Conservation (phyloP, 2,113 vertebrate species). For the Proterorhinus semilunaris region DNA sequence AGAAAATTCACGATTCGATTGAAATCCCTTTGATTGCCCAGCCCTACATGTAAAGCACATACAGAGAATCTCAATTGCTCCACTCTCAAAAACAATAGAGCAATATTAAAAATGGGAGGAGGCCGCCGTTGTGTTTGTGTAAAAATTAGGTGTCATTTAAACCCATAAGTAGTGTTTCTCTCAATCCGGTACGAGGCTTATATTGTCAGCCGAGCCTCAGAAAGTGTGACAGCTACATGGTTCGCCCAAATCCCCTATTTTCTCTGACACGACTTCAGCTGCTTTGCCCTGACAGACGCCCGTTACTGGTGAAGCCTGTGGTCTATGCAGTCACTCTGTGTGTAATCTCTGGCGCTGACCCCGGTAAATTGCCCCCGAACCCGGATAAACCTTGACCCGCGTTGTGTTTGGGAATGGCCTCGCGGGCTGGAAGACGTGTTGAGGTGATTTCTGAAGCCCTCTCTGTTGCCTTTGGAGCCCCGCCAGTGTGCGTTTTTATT, state of each 20-base stretch:
- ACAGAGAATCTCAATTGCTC: too few relatives aligned
- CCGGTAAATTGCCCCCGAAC: slow-evolving; percentile 67
- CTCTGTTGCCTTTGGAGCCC: slow-evolving; percentile 68
- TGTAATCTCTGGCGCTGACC: slow-evolving; percentile 54
- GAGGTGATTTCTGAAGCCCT: slow-evolving; percentile 59
- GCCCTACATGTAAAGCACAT: too few relatives aligned
- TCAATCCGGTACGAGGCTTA: background rate
- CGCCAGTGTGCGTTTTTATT: slow-evolving; percentile 63
- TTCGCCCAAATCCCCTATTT: slow-evolving; percentile 17
- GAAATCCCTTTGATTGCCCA: too few relatives aligned
- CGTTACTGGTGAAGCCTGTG: slow-evolving; percentile 49
- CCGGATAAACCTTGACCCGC: slow-evolving; percentile 69
- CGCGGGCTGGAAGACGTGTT: slow-evolving; percentile 54
- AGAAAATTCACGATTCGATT: too few relatives aligned
- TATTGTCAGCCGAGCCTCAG: slow-evolving; percentile 6
- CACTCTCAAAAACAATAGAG: too few relatives aligned
- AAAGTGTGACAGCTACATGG: slow-evolving; percentile 16
- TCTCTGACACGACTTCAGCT: slow-evolving; percentile 3
- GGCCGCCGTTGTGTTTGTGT: background rate
- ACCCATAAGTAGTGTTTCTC: slow-evolving; percentile 2
- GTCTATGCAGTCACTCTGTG: slow-evolving; percentile 32
- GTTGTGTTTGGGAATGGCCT: slow-evolving; percentile 59
- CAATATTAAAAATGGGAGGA: too few relatives aligned
- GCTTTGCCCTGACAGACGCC: slow-evolving; percentile 41
- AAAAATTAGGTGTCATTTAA: background rate